phyloP scores from a whole-genome alignment of 2,113 vertebrate species.

The Petaurus breviceps region DNA sequence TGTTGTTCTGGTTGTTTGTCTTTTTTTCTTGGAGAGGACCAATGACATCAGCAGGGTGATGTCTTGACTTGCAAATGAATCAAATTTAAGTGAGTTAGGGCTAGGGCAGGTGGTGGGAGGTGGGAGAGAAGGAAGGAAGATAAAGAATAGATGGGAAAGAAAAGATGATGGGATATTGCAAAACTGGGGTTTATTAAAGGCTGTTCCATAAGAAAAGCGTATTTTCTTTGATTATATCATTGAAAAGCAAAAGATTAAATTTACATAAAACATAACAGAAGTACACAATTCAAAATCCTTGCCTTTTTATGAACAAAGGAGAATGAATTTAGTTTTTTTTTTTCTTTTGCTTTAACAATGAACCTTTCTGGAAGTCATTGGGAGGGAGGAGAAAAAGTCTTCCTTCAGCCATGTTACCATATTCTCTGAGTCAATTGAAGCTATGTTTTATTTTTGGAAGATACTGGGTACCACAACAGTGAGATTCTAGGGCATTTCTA shows the following conservation, averaged over 20 bases:
- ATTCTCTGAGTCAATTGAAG: background rate
- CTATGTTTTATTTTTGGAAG: background rate
- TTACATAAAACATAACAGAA: background rate
- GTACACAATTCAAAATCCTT: background rate
- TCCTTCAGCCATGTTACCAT: background rate
- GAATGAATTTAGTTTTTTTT: background rate
- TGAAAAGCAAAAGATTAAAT: slow-evolving; percentile 12
- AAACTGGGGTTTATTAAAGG: slow-evolving; percentile 8
- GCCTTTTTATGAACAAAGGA: background rate
- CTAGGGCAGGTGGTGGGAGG: background rate
- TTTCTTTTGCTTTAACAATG: slow-evolving; percentile 14
- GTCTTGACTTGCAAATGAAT: background rate
- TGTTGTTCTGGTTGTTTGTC: background rate
- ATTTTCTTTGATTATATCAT: background rate
- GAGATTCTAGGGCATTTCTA: background rate
- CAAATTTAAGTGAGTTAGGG: background rate
- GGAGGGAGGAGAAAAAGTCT: background rate
- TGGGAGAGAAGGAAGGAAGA: background rate
- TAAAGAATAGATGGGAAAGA: background rate
- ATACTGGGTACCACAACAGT: background rate
- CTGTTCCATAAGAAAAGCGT: slow-evolving; percentile 16
- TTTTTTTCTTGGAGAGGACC: background rate
- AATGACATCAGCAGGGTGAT: background rate
- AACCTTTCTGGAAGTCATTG: background rate
- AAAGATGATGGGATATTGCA: background rate